Base-by-base conservation (phyloP, 1,140 invertebrate species). In the Leptopilina boulardi region DNA sequence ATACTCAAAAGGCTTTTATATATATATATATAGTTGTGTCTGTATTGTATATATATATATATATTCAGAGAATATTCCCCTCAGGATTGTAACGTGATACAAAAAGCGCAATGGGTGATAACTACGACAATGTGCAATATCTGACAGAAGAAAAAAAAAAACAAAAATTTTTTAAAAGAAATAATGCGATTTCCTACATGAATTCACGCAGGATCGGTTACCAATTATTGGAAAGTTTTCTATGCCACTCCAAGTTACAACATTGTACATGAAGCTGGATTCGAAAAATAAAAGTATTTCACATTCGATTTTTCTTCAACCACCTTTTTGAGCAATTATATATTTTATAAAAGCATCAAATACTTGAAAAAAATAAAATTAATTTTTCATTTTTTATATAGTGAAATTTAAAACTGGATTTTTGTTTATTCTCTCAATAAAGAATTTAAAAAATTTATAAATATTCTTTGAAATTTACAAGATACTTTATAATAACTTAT, bases 101-200 rank as follows among this genome's bases (percentile, higher is more conserved):
- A 26, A 13, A 59, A 59, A 23, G 23, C 5, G n/a, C 56, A 59
- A 26, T 13, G 56, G 11, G 23, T 26, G 56, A 26, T 11, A 26
- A 59, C 21, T 6, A 38, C 8, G 11, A 4, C 56, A 26, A 6
- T 26, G 23, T 59, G 10, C 56, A 26, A 59, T 23, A 38, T 38
- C 5, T 38, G 9, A 38, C 34, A 5, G 47, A 47, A 15, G n/a
- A 2, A 51, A 51, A 51, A 51, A 18, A 18, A 51, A 51, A 51
- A 51, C n/a, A n/a, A 51, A 51, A 18, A n/a, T 51, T 51, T n/a
- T 51, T n/a, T 51, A 51, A 51, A 18, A 51, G n/a, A 51, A 51
- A 51, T 51, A 51, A 51, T 51, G n/a, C 47, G 47, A 51, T 51
- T 51, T 51, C n/a, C n/a, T 51, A 51, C 47, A 51, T 51, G 47